These are phyloP conservation scores for Ditylenchus weischeri DNA, from an alignment of 2,888 invertebrate genomes.

Conservation along the genomic window DNA sequence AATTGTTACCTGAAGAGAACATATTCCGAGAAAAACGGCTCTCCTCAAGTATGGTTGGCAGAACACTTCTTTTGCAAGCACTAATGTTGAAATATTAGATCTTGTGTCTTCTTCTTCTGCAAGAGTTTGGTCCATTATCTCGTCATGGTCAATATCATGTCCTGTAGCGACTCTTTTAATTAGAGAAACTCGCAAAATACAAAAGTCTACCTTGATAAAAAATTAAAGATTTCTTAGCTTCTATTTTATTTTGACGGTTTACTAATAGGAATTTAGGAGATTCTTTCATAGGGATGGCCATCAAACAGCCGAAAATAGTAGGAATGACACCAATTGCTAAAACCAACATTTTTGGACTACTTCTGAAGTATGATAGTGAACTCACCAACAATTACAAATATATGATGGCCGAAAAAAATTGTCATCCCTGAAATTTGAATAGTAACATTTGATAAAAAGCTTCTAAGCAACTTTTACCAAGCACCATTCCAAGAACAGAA, in stretches of 20 bases:
- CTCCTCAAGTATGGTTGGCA: conserved; percentile 1
- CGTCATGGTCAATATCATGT: neutral
- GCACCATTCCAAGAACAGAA: neutral
- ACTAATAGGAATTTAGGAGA: conserved; percentile 2
- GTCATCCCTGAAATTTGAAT: neutral
- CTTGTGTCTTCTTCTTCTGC: conserved; percentile 5
- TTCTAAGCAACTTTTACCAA: neutral
- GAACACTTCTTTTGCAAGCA: neutral
- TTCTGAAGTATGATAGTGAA: neutral
- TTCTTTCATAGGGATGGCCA: conserved; percentile 1
- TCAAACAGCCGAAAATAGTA: neutral
- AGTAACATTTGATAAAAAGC: neutral
- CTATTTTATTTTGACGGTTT: neutral
- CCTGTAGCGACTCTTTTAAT: neutral
- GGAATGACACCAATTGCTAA: neutral
- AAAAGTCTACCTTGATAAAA: conserved; percentile 4
- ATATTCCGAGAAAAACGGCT: neutral
- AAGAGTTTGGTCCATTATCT: neutral
- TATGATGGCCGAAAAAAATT: neutral
- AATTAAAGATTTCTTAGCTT: neutral
- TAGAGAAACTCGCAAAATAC: no score
- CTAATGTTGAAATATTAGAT: neutral
- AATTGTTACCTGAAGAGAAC: neutral
- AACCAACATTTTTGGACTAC: neutral
- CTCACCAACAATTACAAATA: neutral